Conservation (phyloP, 2,113 vertebrate species). For the Coptodon bakossiorum region DNA sequence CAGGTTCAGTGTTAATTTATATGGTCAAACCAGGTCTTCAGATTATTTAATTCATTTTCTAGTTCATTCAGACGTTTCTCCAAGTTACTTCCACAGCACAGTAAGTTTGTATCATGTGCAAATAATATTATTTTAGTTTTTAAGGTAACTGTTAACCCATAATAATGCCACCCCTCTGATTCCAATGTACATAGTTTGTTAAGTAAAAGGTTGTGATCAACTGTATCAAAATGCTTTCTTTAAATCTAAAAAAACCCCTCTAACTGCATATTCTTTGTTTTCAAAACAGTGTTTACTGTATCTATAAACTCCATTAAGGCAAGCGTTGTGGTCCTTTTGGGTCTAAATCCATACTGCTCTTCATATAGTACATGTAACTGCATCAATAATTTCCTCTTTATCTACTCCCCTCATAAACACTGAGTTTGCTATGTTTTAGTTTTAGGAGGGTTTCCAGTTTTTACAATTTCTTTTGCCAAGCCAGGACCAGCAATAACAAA, state of each 20-base stretch:
- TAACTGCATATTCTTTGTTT: background rate
- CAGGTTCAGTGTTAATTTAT: background rate
- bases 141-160: background rate
- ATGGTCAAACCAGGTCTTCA: background rate
- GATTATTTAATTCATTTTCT: background rate
- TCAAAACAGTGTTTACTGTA: background rate
- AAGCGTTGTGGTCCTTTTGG: background rate
- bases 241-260: background rate
- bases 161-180: background rate
- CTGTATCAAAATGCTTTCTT: background rate
- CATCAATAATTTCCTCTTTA: no score
- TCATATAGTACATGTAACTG: background rate
- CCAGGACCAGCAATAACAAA: no score
- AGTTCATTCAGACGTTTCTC: background rate
- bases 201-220: background rate
- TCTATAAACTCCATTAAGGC: background rate
- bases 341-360: background rate
- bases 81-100: background rate
- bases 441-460: no score
- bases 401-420: no score
- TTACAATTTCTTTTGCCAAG: no score
- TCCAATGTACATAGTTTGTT: background rate
- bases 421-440: no score
- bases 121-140: background rate
- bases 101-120: background rate